Evolutionary conservation across 2,888 invertebrate genomes (phyloP).

Genomic region (Hoplodrina blanda): DNA sequence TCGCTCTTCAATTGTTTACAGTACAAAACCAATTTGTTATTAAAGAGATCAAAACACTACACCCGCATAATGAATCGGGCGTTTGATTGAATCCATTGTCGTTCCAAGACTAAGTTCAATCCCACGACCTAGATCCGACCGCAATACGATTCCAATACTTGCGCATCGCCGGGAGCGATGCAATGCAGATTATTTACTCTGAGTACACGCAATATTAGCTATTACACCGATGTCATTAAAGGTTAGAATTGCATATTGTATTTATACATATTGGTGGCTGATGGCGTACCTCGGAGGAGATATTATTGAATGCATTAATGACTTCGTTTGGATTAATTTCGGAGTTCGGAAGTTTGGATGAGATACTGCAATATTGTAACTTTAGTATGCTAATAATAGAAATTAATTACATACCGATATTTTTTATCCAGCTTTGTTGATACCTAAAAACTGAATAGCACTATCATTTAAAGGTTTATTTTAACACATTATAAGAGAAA

Average conservation of each 20-base stretch:
- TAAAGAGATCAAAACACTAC: constrained; percentile 68
- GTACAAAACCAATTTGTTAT: constrained; percentile 56
- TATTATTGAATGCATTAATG: constrained; percentile 69
- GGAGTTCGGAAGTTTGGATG: constrained; percentile 40
- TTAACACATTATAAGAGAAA: background rate
- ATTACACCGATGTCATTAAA: constrained; percentile 64
- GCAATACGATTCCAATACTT: constrained; percentile 79
- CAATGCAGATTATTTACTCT: constrained; percentile 74
- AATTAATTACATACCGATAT: background rate
- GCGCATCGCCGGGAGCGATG: constrained; percentile 75
- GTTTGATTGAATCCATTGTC: constrained; percentile 81
- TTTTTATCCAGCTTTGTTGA: background rate
- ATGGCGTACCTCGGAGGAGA: constrained; percentile 54
- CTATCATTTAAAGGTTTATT: background rate
- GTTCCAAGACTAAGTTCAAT: constrained; percentile 75
- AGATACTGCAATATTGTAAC: constrained; percentile 36
- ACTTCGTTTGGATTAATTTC: constrained; percentile 49
- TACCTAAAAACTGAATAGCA: background rate
- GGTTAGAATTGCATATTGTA: constrained; percentile 62
- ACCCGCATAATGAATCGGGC: constrained; percentile 76
- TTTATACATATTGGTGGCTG: constrained; percentile 23
- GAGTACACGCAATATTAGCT: constrained; percentile 67
- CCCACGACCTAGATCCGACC: constrained; percentile 79
- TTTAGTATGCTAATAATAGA: constrained; percentile 3
- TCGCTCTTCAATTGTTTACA: constrained; percentile 49